phyloP scores from a whole-genome alignment of 2,797 vertebrate genomes.

The Rhabdophis nuchalis region DNA sequence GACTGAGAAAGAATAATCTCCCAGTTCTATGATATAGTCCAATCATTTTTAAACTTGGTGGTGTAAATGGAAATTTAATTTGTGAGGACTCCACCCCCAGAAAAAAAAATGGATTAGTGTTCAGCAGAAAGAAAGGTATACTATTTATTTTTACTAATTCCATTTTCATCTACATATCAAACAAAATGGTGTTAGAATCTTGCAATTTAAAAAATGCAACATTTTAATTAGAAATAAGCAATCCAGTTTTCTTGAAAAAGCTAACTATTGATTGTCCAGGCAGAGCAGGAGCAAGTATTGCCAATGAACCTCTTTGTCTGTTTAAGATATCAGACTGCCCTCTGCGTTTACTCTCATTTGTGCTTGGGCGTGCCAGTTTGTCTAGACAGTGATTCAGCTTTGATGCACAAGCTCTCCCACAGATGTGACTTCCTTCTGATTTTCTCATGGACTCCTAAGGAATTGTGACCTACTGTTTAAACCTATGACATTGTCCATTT shows the following conservation, averaged over 20 bases:
- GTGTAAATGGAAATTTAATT: neutral
- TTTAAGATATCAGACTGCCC: neutral
- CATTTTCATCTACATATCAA: neutral
- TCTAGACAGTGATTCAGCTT: neutral
- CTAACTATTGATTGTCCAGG: neutral
- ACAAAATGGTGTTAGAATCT: neutral
- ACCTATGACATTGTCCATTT: neutral
- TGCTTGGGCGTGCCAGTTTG: neutral
- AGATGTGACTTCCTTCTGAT: neutral
- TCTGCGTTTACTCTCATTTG: neutral
- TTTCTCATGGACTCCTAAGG: neutral
- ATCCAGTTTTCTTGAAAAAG: neutral
- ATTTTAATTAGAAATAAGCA: neutral
- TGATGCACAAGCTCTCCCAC: neutral
- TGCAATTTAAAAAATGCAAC: neutral
- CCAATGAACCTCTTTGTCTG: neutral
- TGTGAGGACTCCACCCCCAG: neutral
- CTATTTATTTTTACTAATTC: neutral
- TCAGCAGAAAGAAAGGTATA: neutral
- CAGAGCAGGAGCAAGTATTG: neutral
- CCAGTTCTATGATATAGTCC: neutral
- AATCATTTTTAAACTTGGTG: neutral
- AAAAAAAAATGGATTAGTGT: neutral
- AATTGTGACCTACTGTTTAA: neutral
- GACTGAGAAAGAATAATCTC: neutral